Conservation (phyloP, 2,888 invertebrate species). For the Lordiphosa fenestrarum region DNA sequence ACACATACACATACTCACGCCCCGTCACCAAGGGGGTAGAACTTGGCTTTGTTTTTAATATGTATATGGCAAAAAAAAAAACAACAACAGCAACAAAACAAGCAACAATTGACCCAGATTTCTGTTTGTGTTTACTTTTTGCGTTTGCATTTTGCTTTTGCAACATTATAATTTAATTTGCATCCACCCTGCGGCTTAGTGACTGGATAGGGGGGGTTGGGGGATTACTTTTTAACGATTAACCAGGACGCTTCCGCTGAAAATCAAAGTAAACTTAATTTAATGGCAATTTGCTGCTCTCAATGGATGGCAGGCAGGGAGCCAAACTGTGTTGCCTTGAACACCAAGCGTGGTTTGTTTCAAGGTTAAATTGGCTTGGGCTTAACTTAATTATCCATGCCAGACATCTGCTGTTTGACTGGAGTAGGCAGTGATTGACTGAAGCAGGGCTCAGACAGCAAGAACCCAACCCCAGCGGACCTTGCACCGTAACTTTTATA, state of each 20-base stretch:
- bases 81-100: conserved; percentile 14
- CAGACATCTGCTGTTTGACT: conserved; percentile 10
- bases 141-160: conserved; percentile 22
- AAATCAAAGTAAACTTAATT: conserved; percentile 34
- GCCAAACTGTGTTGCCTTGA: conserved; percentile 36
- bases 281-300: conserved; percentile 28
- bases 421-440: too few relatives aligned
- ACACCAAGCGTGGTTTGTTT: background rate
- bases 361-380: conserved; percentile 24
- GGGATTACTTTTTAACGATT: too few relatives aligned
- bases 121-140: conserved; percentile 31
- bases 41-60: conserved; percentile 42
- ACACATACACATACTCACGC: background rate
- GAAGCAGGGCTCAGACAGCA: too few relatives aligned
- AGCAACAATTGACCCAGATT: conserved; percentile 79
- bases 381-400: conserved; percentile 24
- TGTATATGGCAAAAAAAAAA: conserved; percentile 32
- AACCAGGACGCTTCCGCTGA: conserved; percentile 9
- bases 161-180: conserved; percentile 36
- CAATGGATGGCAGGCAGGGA: conserved; percentile 1
- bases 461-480: too few relatives aligned
- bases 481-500: too few relatives aligned
- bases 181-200: conserved; percentile 7
- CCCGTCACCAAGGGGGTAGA: conserved; percentile 12
- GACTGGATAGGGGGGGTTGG: too few relatives aligned